These are phyloP conservation scores for Oreochromis aureus DNA, from an alignment of 2,113 vertebrate genomes.

Conservation along the genomic window DNA sequence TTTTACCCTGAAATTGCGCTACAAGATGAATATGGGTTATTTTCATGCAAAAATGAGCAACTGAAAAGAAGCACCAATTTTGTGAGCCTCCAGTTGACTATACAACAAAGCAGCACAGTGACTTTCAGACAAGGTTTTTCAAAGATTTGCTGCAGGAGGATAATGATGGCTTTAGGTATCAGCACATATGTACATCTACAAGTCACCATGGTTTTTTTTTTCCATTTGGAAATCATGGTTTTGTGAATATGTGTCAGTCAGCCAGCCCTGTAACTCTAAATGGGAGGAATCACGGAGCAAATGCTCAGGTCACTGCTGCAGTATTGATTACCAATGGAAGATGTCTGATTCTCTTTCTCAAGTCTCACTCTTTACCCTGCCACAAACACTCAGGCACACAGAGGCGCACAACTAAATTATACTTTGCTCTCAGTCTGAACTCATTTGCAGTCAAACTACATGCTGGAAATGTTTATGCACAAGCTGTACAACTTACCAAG, in stretches of 20 bases:
- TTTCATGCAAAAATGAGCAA: not conserved
- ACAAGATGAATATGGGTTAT: not conserved
- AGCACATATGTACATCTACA: not conserved
- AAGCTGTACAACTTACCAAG: not conserved
- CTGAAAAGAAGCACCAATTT: not conserved
- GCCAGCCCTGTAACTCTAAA: slow-evolving; percentile 48
- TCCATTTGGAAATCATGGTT: slow-evolving; percentile 58
- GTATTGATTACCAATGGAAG: slow-evolving; percentile 73
- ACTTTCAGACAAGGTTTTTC: not conserved
- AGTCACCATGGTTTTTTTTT: not conserved
- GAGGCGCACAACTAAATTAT: not conserved
- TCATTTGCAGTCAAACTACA: not conserved
- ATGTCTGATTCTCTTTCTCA: slow-evolving; percentile 60
- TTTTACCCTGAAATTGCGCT: not conserved
- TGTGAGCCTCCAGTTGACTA: not conserved
- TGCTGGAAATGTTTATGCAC: not conserved
- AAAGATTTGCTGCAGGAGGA: not conserved
- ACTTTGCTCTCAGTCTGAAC: not conserved
- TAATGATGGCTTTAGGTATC: not conserved
- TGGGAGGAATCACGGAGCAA: slow-evolving; percentile 63
- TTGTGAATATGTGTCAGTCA: slow-evolving; percentile 53
- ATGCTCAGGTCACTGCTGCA: slow-evolving; percentile 62
- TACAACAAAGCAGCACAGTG: not conserved
- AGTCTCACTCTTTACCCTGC: slow-evolving; percentile 17
- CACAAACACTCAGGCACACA: not conserved